These are phyloP conservation scores for Hiodon alosoides DNA, from an alignment of 2,113 vertebrate genomes.

Conservation along the genomic window DNA sequence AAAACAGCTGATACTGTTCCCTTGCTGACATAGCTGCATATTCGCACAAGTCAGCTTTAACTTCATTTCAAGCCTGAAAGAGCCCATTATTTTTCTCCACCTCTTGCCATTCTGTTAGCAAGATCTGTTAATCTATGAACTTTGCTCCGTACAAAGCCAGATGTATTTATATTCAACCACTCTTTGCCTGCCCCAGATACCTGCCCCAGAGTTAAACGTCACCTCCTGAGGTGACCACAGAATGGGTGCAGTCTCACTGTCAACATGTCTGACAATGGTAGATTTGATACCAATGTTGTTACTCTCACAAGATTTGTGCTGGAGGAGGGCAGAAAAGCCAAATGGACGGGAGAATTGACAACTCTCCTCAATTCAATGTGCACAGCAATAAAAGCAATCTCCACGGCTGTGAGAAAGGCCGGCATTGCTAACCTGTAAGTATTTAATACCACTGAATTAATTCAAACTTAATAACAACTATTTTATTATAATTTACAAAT, in stretches of 20 bases:
- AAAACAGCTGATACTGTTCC: neutral
- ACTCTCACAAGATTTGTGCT: constrained; percentile 91
- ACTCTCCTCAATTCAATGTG: constrained; percentile 87
- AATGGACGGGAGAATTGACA: constrained; percentile 85
- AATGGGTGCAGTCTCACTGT: constrained; percentile 11
- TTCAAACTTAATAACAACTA: neutral
- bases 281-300: constrained; percentile 84
- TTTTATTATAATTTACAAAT: too few species aligned
- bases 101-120: neutral
- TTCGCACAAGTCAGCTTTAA: constrained; percentile 11
- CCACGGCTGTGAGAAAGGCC: constrained; percentile 87
- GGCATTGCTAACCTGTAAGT: constrained; percentile 90
- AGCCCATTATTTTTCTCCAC: constrained; percentile 4
- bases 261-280: constrained; percentile 73
- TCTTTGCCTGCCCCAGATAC: neutral
- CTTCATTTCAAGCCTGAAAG: constrained; percentile 18
- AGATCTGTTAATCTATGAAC: constrained; percentile 46
- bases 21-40: neutral
- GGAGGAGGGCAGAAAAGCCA: constrained; percentile 83
- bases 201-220: too few species aligned
- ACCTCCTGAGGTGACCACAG: constrained; percentile 14
- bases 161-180: constrained; percentile 30
- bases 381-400: constrained; percentile 91
- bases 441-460: neutral
- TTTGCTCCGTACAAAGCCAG: constrained; percentile 40